Evolutionary conservation across 2,797 vertebrate genomes (phyloP).

Genomic region (Todus mexicanus): DNA sequence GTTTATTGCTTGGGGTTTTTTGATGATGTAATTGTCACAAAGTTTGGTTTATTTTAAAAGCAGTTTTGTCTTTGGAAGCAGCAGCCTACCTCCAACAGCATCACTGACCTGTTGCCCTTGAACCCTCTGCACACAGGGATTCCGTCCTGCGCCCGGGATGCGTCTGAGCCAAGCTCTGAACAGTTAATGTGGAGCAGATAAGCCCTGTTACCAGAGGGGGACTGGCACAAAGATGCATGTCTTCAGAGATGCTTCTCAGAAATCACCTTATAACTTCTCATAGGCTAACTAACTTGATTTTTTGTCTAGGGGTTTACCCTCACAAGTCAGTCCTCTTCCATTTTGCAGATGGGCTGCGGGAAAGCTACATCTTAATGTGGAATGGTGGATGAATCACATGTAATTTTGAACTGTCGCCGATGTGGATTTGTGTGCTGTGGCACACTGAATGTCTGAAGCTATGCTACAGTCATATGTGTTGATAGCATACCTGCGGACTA

Average conservation of each 20-base stretch:
- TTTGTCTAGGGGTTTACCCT: not conserved
- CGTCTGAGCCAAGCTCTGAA: not conserved
- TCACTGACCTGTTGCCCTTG: constrained; percentile 1
- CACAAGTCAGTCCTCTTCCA: not conserved
- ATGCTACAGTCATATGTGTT: rapidly evolving
- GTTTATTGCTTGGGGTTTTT: not conserved
- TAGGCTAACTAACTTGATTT: not conserved
- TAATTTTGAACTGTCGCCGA: not conserved
- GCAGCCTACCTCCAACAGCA: not conserved
- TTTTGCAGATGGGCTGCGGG: not conserved
- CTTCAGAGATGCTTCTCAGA: constrained; percentile 20
- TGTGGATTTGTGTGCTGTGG: not conserved
- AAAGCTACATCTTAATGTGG: not conserved
- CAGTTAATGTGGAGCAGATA: constrained; percentile 11
- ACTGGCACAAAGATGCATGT: not conserved
- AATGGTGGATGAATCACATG: not conserved
- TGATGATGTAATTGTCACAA: not conserved
- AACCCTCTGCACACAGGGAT: not conserved
- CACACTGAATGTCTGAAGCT: not conserved
- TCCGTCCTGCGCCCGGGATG: not conserved
- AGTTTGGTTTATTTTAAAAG: not conserved
- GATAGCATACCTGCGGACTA: not conserved
- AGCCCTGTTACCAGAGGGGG: not conserved
- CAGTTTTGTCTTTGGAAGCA: not conserved
- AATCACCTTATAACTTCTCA: not conserved